These are phyloP conservation scores for Amphiduros pacificus DNA, from an alignment of 2,888 invertebrate genomes.

Conservation along the genomic window DNA sequence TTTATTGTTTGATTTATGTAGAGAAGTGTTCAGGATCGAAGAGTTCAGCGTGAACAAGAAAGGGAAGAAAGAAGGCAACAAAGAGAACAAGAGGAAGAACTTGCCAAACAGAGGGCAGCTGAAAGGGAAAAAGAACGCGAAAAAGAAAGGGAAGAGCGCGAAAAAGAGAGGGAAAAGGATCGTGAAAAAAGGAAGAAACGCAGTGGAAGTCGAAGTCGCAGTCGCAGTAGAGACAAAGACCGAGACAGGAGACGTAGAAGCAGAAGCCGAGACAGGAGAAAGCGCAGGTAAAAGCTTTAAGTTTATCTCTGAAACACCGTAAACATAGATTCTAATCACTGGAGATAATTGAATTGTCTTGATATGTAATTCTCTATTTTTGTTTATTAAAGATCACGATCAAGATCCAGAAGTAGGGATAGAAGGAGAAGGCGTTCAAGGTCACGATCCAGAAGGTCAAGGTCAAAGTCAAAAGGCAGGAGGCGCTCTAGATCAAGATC, in stretches of 20 bases:
- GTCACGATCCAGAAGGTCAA: conserved; percentile 27
- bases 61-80: conserved; percentile 57
- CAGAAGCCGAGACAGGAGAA: conserved; percentile 28
- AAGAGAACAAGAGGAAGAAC: conserved; percentile 45
- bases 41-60: conserved; percentile 51
- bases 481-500: conserved; percentile 39
- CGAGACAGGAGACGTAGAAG: conserved; percentile 18
- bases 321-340: no score
- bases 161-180: conserved; percentile 10
- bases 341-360: no score
- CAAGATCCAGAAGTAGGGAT: conserved; percentile 6
- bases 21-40: conserved; percentile 53
- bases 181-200: conserved; percentile 5
- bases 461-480: conserved; percentile 34
- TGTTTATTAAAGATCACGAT: no score
- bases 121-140: conserved; percentile 7
- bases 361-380: no score
- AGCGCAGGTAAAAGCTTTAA: no score
- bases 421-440: conserved; percentile 15
- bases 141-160: conserved; percentile 14
- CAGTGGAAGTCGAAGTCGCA: conserved; percentile 28
- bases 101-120: conserved; percentile 6
- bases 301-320: background rate
- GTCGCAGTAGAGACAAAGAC: conserved; percentile 33
- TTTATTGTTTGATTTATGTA: conserved; percentile 22